Evolutionary conservation across 2,797 vertebrate genomes (phyloP).

Genomic region (Poecilia wingei): DNA sequence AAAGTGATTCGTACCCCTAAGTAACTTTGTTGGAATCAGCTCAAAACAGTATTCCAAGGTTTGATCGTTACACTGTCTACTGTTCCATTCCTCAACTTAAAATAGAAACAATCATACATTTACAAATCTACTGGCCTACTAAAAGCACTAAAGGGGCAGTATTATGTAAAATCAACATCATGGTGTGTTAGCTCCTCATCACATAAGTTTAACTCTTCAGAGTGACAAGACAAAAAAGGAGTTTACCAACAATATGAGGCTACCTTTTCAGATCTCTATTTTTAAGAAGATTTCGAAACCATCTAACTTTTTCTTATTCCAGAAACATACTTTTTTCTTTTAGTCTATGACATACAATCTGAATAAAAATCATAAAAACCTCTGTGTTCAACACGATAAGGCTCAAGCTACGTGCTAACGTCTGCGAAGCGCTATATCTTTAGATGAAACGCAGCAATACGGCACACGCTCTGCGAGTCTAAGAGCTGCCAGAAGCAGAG

Average conservation of each 20-base stretch:
- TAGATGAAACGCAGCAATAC: constrained; percentile 12
- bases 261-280: not conserved
- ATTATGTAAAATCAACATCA: too few species aligned
- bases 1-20: not conserved
- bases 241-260: not conserved
- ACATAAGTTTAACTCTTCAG: too few species aligned
- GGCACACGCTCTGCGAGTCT: constrained; percentile 9
- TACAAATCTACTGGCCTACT: not conserved
- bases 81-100: too few species aligned
- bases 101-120: not conserved
- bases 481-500: constrained; percentile 7
- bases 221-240: not conserved
- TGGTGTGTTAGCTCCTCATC: too few species aligned
- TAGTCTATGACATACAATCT: not conserved
- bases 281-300: not conserved
- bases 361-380: not conserved
- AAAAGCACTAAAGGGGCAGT: not conserved
- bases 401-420: not conserved
- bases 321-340: not conserved
- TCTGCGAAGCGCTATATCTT: not conserved
- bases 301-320: not conserved
- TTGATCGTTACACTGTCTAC: too few species aligned
- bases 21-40: not conserved
- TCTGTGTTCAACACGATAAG: not conserved
- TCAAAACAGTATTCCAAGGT: not conserved